Evolutionary conservation across 2,888 invertebrate genomes (phyloP).

Genomic region (Drosophila neotestacea): DNA sequence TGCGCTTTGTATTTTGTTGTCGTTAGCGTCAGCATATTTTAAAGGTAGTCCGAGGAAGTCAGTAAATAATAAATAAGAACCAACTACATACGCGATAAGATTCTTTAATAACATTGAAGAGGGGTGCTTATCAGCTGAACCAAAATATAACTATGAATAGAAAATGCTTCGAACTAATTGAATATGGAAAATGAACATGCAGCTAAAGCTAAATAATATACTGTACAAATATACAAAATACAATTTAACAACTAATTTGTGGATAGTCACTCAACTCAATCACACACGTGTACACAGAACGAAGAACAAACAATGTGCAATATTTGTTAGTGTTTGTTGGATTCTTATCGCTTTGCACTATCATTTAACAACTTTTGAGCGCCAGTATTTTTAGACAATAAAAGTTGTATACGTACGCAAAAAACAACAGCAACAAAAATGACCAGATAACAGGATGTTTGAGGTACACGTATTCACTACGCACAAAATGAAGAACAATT

Average conservation of each 20-base stretch:
- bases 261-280: slow-evolving; percentile 3
- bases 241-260: neutral
- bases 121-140: slow-evolving; percentile 45
- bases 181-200: slow-evolving; percentile 2
- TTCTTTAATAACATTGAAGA: slow-evolving; percentile 20
- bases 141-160: slow-evolving; percentile 2
- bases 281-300: slow-evolving; percentile 2
- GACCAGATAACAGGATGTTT: slow-evolving; percentile 30
- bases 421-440: slow-evolving; percentile 27
- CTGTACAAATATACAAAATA: neutral
- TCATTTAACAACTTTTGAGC: slow-evolving; percentile 42
- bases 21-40: slow-evolving; percentile 65
- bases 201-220: neutral
- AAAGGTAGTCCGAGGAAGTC: slow-evolving; percentile 31
- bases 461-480: slow-evolving; percentile 52
- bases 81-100: slow-evolving; percentile 47
- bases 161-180: slow-evolving; percentile 8
- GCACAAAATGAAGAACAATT: slow-evolving; percentile 1
- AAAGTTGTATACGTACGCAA: slow-evolving; percentile 64
- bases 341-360: slow-evolving; percentile 55
- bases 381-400: slow-evolving; percentile 29
- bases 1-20: slow-evolving; percentile 56
- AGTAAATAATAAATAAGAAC: slow-evolving; percentile 30
- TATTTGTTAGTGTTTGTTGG: slow-evolving; percentile 19
- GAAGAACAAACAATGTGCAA: slow-evolving; percentile 4